Percentiles rank a stretch among this genome's conserved stretches.
Evolutionary conservation across 2,113 vertebrate species (phyloP).

Genomic region (Pomatorhinus ruficollis): DNA sequence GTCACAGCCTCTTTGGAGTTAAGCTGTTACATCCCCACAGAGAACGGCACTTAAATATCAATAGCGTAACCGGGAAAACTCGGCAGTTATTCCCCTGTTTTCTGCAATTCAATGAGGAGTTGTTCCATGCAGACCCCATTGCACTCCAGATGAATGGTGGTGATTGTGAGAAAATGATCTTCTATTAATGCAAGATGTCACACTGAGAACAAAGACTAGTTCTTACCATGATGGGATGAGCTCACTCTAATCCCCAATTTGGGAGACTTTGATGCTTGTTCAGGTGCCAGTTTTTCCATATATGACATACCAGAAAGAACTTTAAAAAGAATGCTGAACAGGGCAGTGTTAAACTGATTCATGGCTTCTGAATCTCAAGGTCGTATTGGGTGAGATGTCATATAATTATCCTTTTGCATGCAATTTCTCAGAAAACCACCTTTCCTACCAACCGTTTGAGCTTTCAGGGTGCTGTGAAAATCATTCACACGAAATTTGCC

Average conservation of each 20-base stretch:
- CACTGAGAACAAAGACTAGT: constrained; percentile 77
- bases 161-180: constrained; percentile 82
- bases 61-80: constrained; percentile 74
- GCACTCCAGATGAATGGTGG: constrained; percentile 77
- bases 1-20: constrained; percentile 71
- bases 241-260: constrained; percentile 70
- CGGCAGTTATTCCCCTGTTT: constrained; percentile 75
- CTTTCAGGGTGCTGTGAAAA: background rate
- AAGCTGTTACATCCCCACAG: constrained; percentile 43
- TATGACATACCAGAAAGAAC: constrained; percentile 31
- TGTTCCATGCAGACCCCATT: constrained; percentile 71
- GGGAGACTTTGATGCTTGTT: constrained; percentile 68
- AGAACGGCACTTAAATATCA: constrained; percentile 75
- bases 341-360: constrained; percentile 20
- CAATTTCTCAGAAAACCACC: background rate
- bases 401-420: background rate
- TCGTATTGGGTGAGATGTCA: constrained; percentile 42
- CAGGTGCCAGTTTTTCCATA: constrained; percentile 70
- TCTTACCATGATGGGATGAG: constrained; percentile 79
- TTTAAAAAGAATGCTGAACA: constrained; percentile 8
- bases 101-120: constrained; percentile 79
- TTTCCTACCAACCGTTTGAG: background rate
- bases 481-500: background rate
- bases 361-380: constrained; percentile 44
- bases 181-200: constrained; percentile 71